Evolutionary conservation across 2,113 vertebrate genomes (phyloP).

Genomic region (Brachirus orientalis): DNA sequence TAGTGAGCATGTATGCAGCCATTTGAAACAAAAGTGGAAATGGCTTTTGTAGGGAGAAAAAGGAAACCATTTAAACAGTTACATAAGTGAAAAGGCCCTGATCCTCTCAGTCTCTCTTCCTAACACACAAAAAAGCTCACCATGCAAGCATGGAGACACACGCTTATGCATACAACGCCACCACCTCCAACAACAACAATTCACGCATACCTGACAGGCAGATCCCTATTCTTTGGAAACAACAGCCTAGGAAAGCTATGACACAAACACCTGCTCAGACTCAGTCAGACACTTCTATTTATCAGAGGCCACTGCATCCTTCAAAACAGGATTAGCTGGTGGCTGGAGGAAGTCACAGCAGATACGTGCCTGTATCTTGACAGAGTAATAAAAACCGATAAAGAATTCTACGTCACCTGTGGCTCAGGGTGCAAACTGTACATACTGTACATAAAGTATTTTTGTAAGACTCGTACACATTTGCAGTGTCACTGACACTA

Average conservation of each 20-base stretch:
- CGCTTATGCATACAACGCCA: slow-evolving; percentile 8
- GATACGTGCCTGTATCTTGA: slow-evolving; percentile 23
- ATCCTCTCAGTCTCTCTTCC: slow-evolving; percentile 34
- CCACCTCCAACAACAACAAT: slow-evolving; percentile 35
- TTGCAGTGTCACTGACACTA: no score
- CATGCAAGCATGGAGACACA: slow-evolving; percentile 38
- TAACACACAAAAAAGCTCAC: slow-evolving; percentile 26
- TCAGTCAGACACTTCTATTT: slow-evolving; percentile 36
- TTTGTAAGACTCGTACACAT: slow-evolving; percentile 12
- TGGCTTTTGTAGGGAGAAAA: slow-evolving; percentile 54
- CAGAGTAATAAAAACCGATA: slow-evolving; percentile 45
- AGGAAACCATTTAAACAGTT: slow-evolving; percentile 63
- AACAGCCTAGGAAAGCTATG: slow-evolving; percentile 50
- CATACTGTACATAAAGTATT: slow-evolving; percentile 41
- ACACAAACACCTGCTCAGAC: slow-evolving; percentile 63
- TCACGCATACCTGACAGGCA: slow-evolving; percentile 52
- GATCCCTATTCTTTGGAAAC: slow-evolving; percentile 50
- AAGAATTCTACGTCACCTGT: slow-evolving; percentile 48
- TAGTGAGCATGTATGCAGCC: slow-evolving; percentile 59
- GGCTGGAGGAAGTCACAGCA: slow-evolving; percentile 50
- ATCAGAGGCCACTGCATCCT: slow-evolving; percentile 46
- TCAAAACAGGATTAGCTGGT: slow-evolving; percentile 53
- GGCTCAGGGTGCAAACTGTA: slow-evolving; percentile 39
- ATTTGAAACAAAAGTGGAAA: slow-evolving; percentile 58
- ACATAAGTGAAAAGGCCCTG: slow-evolving; percentile 67